phyloP scores from a whole-genome alignment of 2,888 invertebrate species.

The Cheilosia variabilis region DNA sequence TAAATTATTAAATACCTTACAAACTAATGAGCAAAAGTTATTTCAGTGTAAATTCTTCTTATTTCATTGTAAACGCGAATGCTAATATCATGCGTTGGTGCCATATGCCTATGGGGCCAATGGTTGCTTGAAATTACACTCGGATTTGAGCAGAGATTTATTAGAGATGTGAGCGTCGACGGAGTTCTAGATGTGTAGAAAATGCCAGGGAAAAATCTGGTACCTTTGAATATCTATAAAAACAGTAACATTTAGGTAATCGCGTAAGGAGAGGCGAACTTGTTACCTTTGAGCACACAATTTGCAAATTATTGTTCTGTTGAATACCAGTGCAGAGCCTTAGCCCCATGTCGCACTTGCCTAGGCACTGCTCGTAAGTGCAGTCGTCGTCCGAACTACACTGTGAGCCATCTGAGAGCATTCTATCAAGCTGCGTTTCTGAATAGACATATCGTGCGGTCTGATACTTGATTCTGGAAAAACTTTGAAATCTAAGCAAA shows the following conservation, averaged over 20 bases:
- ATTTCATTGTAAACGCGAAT: conserved; percentile 81
- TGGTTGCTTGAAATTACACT: conserved; percentile 78
- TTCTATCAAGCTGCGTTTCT: conserved; percentile 81
- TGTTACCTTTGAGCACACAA: conserved; percentile 79
- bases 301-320: conserved; percentile 82
- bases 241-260: not conserved
- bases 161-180: conserved; percentile 78
- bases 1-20: not conserved
- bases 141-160: conserved; percentile 81
- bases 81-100: conserved; percentile 80
- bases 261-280: too few species aligned
- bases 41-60: conserved; percentile 80
- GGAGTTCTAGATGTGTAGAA: conserved; percentile 80
- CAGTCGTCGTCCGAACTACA: conserved; percentile 80
- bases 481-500: not conserved
- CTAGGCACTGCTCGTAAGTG: conserved; percentile 79
- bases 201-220: conserved; percentile 80
- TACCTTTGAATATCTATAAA: conserved; percentile 80
- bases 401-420: conserved; percentile 79
- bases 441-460: conserved; percentile 81
- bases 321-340: conserved; percentile 80
- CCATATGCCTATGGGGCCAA: conserved; percentile 78
- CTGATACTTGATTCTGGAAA: conserved; percentile 80
- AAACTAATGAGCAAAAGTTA: conserved; percentile 69
- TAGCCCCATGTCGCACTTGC: conserved; percentile 80